phyloP scores from a whole-genome alignment of 2,113 vertebrate species.

The Gavialis gangeticus region DNA sequence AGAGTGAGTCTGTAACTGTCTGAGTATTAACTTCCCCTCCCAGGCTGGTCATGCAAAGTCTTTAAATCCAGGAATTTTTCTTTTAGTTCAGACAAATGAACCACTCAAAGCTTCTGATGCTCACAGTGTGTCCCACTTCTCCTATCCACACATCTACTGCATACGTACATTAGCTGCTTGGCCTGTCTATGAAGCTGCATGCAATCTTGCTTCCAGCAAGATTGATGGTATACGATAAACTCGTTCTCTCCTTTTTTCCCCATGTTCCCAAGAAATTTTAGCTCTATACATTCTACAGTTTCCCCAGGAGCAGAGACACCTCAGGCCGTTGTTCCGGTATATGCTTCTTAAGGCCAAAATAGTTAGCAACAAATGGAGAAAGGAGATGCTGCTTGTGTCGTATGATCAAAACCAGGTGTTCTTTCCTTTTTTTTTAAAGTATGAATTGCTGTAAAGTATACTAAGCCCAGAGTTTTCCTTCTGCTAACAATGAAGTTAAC shows the following conservation, averaged over 20 bases:
- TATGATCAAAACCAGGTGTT: background rate
- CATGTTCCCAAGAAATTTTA: background rate
- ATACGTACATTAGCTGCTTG: rapidly evolving
- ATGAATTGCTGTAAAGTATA: too few species aligned
- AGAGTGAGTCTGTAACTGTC: conserved; percentile 11
- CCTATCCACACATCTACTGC: rapidly evolving
- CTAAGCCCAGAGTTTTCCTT: too few species aligned
- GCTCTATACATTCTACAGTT: background rate
- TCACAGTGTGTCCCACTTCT: rapidly evolving
- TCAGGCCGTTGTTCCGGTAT: background rate
- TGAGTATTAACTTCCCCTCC: background rate
- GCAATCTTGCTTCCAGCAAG: background rate
- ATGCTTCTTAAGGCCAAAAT: background rate
- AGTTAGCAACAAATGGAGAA: background rate
- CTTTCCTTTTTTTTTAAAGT: background rate
- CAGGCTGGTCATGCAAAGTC: background rate
- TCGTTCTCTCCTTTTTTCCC: background rate
- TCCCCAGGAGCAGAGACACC: background rate
- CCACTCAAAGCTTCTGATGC: background rate
- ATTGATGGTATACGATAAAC: background rate
- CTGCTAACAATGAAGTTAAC: too few species aligned
- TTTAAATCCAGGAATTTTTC: background rate
- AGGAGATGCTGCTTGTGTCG: background rate
- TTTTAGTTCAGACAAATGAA: background rate
- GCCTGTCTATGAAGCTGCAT: background rate